Evolutionary conservation across 2,888 invertebrate genomes (phyloP), one percentile per base, ranked within the genome.

Genomic region (Apantesis nais): DNA sequence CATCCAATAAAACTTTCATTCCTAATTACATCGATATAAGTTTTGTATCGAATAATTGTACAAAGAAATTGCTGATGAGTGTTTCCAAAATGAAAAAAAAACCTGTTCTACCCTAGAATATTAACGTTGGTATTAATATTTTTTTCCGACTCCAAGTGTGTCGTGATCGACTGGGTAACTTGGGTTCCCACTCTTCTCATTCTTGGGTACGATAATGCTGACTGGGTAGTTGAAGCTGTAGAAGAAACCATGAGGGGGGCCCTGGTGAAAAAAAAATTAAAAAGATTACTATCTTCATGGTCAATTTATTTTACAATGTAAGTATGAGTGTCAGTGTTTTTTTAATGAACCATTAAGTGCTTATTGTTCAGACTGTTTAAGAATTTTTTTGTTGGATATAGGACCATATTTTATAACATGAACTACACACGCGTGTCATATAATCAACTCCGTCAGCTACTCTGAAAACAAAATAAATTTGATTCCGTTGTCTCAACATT

Each of bases 161-260:
- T 93, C 91, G 22, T 87, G 83, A 82, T 92, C 91, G 9, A 90
- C 79, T 0, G 87, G 86, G 73, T 87, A 85, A 12, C 87, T 88
- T 55, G 88, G 85, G 75, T 84, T 80, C 70, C 78, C 68, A n/a
- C 80, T 75, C 5, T 79, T 75, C 5, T 85, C 89, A 62, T 81
- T 92, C 87, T 95, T 95, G 63, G 89, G 85, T 2, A 88, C 87
- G 58, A 95, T 90, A 73, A 92, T 88, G 78, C 92, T 96, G n/a
- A 96, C 96, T 39, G 97, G 96, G 89, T 97, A 97, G 80, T 96
- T 95, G 89, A 96, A 96, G 82, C 95, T 96, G 89, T 97, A 97
- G 95, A 96, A 97, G 95, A 97, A 97, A 67, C 97, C 97, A 83
- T 96, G 96, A 66, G 97, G 97, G 31, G 96, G 96, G 61, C 96